Percentiles rank a stretch among this genome's conserved stretches.
Conservation (phyloP, 2,888 invertebrate species). For the Aproaerema taeniolella region DNA sequence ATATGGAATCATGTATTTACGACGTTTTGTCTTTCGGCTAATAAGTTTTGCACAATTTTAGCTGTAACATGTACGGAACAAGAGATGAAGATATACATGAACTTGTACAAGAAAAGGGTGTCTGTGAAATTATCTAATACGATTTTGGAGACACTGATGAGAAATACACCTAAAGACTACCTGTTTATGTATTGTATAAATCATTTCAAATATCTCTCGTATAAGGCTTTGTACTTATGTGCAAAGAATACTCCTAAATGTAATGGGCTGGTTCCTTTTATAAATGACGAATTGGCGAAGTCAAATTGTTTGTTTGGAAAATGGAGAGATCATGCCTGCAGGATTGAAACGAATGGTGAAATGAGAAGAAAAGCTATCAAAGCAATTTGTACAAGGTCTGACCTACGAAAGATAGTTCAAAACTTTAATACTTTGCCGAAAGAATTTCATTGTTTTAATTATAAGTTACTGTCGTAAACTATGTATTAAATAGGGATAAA, state of each 20-base stretch:
- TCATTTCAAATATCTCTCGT: conserved; percentile 63
- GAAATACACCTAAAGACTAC: conserved; percentile 39
- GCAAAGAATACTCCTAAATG: conserved; percentile 57
- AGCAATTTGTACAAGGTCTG: conserved; percentile 50
- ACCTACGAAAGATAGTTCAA: conserved; percentile 48
- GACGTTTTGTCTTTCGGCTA: conserved; percentile 64
- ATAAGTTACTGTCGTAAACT: conserved; percentile 29
- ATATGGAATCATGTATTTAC: conserved; percentile 62
- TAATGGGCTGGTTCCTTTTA: conserved; percentile 39
- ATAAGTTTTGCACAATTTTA: conserved; percentile 67
- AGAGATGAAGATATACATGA: conserved; percentile 44
- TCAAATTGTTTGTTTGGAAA: conserved; percentile 63
- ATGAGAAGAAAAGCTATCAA: conserved; percentile 33
- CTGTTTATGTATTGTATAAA: conserved; percentile 62
- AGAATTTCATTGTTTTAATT: conserved; percentile 53
- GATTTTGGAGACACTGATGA: conserved; percentile 48
- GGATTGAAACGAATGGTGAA: conserved; percentile 46
- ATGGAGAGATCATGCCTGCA: conserved; percentile 56
- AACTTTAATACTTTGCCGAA: conserved; percentile 44
- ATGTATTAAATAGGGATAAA: conserved; percentile 14
- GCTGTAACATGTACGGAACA: conserved; percentile 46
- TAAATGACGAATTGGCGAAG: conserved; percentile 52
- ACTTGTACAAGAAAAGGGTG: conserved; percentile 58
- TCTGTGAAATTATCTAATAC: conserved; percentile 56
- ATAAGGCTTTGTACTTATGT: conserved; percentile 57